Evolutionary conservation across 1,140 invertebrate species (phyloP), one percentile per base, ranked within the genome.

Genomic region (Drosophila equinoxialis): DNA sequence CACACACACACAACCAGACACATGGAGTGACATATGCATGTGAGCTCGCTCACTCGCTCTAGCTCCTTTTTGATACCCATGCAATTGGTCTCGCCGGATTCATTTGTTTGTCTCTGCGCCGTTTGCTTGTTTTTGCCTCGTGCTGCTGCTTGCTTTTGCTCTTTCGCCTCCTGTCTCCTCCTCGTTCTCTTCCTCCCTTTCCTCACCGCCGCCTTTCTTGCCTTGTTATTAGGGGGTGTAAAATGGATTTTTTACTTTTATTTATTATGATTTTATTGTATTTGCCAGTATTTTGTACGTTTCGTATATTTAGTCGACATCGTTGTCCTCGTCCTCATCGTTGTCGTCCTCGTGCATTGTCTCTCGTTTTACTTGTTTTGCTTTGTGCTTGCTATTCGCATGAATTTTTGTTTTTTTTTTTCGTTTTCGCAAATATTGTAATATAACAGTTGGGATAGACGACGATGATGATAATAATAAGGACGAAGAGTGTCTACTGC

Each of bases 161-260:
- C 71, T 84, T 81, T 78, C 68, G 64, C 73, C 68, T 78, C n/a
- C n/a, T 75, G 42, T 37, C 35, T 8, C 35, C 10, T 10, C 35
- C 35, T 37, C 8, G 30, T 30, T 30, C 57, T 45, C 37, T n/a
- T 51, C 81, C 20, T 20, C 20, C 45, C 8, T 6, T 17, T 6
- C 39, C 14, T 51, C 55, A 54, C 35, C 1, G 59, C 62, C 62
- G 58, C 60, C 55, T 11, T 26, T 10, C 30, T 26, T 20, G 30
- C 26, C 51, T 39, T 48, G 69, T 81, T 87, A 90, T 89, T 90
- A 90, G 89, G 87, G 45, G 87, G 87, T 90, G 87, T 90, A 90
- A 90, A 90, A 90, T 90, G 83, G 78, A 84, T 83, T 89, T 89
- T 90, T 90, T 90, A 83, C 83, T 90, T 90, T 90, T 89, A 89